phyloP scores from a whole-genome alignment of 1,140 invertebrate genomes.

The Pissodes strobi region DNA sequence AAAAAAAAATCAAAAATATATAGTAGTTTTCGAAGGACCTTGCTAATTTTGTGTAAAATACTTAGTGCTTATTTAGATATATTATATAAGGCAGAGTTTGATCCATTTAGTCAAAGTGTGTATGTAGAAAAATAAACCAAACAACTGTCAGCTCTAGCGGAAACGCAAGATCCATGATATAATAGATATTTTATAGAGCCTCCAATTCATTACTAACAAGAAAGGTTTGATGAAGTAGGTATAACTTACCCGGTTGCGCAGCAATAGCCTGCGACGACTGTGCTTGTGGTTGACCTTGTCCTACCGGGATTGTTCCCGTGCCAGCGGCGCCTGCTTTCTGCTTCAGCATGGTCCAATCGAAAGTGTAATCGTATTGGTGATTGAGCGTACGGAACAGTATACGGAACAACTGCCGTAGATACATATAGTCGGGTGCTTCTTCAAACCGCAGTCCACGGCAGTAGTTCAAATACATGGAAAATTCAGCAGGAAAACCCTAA shows the following conservation, averaged over 20 bases:
- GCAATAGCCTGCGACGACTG: slow-evolving; percentile 47
- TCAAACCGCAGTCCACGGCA: slow-evolving; percentile 88
- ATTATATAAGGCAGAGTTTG: too few species aligned
- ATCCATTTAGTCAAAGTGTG: too few species aligned
- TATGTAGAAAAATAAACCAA: too few species aligned
- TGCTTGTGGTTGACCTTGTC: slow-evolving; percentile 41
- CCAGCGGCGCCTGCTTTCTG: slow-evolving; percentile 68
- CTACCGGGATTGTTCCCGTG: slow-evolving; percentile 27
- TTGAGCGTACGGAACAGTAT: slow-evolving; percentile 99
- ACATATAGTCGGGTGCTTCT: slow-evolving; percentile 93
- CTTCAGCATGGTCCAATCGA: slow-evolving; percentile 99
- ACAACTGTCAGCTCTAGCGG: too few species aligned
- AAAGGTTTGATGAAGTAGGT: too few species aligned
- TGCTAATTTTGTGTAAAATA: too few species aligned
- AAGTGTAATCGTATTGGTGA: slow-evolving; percentile 99
- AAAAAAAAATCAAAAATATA: too few species aligned
- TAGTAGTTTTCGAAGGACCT: too few species aligned
- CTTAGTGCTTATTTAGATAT: too few species aligned
- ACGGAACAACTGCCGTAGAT: slow-evolving; percentile 90
- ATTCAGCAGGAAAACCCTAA: slow-evolving; percentile 86
- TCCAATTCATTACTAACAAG: too few species aligned
- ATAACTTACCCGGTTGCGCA: slow-evolving; percentile 52
- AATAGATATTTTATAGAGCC: too few species aligned
- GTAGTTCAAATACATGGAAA: slow-evolving; percentile 94
- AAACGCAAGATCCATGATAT: too few species aligned